phyloP scores from a whole-genome alignment of 2,888 invertebrate genomes.

The Seira sanloemensis region DNA sequence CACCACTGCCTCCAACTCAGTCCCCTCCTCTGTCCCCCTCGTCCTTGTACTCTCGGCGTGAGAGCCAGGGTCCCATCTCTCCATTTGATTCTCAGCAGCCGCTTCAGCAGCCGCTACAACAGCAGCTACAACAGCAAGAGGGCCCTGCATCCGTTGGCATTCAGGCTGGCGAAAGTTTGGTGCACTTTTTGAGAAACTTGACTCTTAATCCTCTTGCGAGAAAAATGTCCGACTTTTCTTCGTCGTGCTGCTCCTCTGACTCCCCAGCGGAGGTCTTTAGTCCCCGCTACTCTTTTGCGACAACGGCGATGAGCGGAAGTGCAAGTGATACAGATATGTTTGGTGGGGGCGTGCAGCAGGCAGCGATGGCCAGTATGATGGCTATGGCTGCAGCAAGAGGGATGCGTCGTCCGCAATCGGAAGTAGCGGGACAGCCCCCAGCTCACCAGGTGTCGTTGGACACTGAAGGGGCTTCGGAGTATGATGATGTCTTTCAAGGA shows the following conservation, averaged over 20 bases:
- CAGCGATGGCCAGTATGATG: constrained; percentile 52
- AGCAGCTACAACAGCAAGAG: constrained; percentile 23
- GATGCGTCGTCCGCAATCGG: constrained; percentile 9
- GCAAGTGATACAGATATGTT: constrained; percentile 59
- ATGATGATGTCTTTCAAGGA: constrained; percentile 62
- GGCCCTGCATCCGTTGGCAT: constrained; percentile 68
- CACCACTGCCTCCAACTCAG: constrained; percentile 1
- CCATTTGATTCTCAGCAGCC: not conserved
- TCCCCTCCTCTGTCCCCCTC: constrained; percentile 28
- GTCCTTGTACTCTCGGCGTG: constrained; percentile 78
- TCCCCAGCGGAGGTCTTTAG: constrained; percentile 70
- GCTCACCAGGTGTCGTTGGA: not conserved
- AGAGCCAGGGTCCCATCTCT: constrained; percentile 2
- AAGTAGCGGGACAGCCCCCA: not conserved
- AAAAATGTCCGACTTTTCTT: constrained; percentile 74
- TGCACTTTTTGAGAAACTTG: constrained; percentile 66
- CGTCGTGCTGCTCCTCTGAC: constrained; percentile 68
- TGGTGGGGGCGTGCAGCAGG: constrained; percentile 41
- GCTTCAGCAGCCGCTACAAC: not conserved
- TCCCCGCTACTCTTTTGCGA: constrained; percentile 74
- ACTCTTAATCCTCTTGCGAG: constrained; percentile 64
- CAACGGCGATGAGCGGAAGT: constrained; percentile 67
- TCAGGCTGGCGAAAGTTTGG: constrained; percentile 72
- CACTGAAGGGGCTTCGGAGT: constrained; percentile 38
- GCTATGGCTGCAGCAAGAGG: constrained; percentile 40